Evolutionary conservation across 2,888 invertebrate species (phyloP).

Genomic region (Liposcelis brunnea): DNA sequence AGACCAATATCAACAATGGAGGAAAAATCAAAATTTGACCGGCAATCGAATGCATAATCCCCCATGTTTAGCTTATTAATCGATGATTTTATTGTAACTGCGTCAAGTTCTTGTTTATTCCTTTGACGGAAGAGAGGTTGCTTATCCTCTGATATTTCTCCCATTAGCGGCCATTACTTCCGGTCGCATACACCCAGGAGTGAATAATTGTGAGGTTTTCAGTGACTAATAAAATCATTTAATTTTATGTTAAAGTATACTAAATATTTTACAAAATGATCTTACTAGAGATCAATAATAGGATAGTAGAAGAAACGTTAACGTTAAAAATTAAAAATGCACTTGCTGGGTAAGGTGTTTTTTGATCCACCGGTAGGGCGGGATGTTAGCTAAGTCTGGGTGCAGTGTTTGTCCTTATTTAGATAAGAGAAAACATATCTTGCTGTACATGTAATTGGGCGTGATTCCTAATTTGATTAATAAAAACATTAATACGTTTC

Average conservation of each 20-base stretch:
- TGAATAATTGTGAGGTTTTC: no score
- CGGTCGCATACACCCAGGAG: no score
- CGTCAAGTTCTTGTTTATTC: not conserved
- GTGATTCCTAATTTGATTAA: not conserved
- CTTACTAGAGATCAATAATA: conserved; percentile 96
- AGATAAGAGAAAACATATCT: conserved; percentile 5
- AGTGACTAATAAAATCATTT: no score
- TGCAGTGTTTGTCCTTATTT: conserved; percentile 8
- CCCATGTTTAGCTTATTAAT: conserved; percentile 1
- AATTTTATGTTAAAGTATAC: no score
- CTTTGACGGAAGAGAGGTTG: not conserved
- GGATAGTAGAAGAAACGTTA: conserved; percentile 95
- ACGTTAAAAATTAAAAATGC: conserved; percentile 92
- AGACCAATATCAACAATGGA: no score
- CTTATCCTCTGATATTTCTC: not conserved
- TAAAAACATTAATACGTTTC: no score
- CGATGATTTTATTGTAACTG: not conserved
- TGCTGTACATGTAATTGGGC: not conserved
- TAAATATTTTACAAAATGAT: conserved; percentile 45
- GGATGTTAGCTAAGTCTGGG: conserved; percentile 3
- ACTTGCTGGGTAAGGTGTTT: conserved; percentile 71
- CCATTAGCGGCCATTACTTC: no score
- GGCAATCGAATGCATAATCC: not conserved
- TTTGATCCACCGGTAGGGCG: conserved; percentile 10
- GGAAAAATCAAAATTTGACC: no score